These are phyloP conservation scores for Eublepharis macularius DNA, from an alignment of 2,113 vertebrate species.

Conservation along the genomic window DNA sequence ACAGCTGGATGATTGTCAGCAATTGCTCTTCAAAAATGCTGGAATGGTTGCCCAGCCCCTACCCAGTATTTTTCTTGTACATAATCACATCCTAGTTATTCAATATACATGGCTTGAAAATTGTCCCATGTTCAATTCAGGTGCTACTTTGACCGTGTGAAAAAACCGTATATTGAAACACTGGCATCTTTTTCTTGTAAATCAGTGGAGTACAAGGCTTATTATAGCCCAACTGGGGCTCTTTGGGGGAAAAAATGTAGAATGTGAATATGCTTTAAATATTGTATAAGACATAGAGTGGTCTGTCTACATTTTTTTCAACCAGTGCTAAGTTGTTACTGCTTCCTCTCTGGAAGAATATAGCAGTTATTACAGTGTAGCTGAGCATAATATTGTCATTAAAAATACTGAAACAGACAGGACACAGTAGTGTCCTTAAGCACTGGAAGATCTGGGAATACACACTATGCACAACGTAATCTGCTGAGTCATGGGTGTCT, in stretches of 20 bases:
- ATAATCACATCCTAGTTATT: not conserved
- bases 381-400: not conserved
- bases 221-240: not conserved
- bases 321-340: not conserved
- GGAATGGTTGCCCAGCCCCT: not conserved
- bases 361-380: not conserved
- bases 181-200: not conserved
- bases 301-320: not conserved
- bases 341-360: not conserved
- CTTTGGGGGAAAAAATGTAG: not conserved
- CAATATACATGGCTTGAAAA: not conserved
- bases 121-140: not conserved
- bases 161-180: not conserved
- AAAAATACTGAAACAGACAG: not conserved
- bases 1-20: not conserved
- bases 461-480: not conserved
- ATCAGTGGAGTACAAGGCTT: not conserved
- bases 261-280: not conserved
- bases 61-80: not conserved
- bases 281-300: not conserved
- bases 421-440: not conserved
- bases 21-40: not conserved
- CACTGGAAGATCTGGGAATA: not conserved
- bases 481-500: too few species aligned
- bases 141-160: not conserved